phyloP scores from a whole-genome alignment of 2,113 vertebrate species.

The Falcunculus frontatus region DNA sequence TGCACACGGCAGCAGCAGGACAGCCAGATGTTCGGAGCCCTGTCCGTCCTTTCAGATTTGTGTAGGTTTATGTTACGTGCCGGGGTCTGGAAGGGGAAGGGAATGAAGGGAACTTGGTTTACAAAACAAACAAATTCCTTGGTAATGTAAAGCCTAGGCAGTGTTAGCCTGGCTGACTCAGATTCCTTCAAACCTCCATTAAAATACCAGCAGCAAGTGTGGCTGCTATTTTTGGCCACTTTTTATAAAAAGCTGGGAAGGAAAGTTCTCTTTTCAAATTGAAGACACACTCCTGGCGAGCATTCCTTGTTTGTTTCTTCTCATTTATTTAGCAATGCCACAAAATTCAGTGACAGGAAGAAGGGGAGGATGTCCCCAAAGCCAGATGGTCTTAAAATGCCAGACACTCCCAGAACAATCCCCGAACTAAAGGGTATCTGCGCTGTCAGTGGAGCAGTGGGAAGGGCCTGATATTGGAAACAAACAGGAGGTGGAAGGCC shows the following conservation, averaged over 20 bases:
- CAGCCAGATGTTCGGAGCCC: constrained; percentile 16
- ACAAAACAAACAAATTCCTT: constrained; percentile 76
- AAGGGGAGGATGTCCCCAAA: neutral
- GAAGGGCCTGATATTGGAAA: neutral
- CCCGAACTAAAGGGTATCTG: neutral
- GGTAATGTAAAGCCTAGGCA: constrained; percentile 70
- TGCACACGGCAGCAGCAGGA: neutral
- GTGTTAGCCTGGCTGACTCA: constrained; percentile 65
- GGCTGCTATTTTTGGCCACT: constrained; percentile 50
- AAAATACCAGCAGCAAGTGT: constrained; percentile 76
- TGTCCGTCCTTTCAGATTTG: neutral
- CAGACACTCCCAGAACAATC: neutral
- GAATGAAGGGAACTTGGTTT: constrained; percentile 66
- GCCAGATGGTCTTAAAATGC: neutral
- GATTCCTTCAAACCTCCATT: constrained; percentile 76
- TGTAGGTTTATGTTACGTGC: constrained; percentile 28
- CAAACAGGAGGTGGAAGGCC: neutral
- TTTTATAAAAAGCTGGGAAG: constrained; percentile 17
- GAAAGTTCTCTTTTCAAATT: neutral
- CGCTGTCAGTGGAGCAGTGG: neutral
- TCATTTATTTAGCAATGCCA: neutral
- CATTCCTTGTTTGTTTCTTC: neutral
- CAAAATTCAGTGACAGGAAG: neutral
- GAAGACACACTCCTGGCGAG: constrained; percentile 2
- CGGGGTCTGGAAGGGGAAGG: neutral